Evolutionary conservation across 2,797 vertebrate species (phyloP).

Genomic region (Catamblyrhynchus diadema): DNA sequence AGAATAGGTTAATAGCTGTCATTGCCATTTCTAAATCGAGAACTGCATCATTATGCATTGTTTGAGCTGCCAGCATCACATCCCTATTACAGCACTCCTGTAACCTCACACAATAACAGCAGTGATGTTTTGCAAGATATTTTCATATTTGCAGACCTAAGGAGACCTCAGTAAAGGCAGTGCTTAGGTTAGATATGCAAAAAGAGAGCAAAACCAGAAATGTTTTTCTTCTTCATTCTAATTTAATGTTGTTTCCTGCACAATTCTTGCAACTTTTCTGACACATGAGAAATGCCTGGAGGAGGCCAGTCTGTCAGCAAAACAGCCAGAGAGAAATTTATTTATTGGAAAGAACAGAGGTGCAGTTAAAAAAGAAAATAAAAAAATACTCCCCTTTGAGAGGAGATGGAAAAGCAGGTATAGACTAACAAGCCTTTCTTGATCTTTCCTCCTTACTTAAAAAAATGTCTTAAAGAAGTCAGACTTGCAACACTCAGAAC

Average conservation of each 20-base stretch:
- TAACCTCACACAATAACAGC: slow-evolving; percentile 24
- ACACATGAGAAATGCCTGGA: not conserved
- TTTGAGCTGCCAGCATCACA: slow-evolving; percentile 10
- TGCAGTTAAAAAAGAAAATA: not conserved
- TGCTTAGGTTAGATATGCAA: not conserved
- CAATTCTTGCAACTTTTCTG: slow-evolving; percentile 1
- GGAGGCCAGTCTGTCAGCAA: not conserved
- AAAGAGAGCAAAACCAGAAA: not conserved
- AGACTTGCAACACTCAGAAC: not conserved
- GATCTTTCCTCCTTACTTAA: not conserved
- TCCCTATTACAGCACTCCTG: not conserved
- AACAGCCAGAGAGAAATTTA: not conserved
- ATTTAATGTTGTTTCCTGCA: slow-evolving; percentile 4
- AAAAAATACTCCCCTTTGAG: not conserved
- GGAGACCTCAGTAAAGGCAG: slow-evolving; percentile 31
- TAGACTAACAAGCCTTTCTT: not conserved
- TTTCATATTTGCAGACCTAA: slow-evolving; percentile 29
- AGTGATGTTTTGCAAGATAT: slow-evolving; percentile 9
- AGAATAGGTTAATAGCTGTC: slow-evolving; percentile 49
- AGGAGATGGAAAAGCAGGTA: not conserved
- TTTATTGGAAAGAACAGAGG: slow-evolving; percentile 7
- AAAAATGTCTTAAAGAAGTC: not conserved
- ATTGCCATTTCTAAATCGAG: not conserved
- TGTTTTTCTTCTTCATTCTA: not conserved
- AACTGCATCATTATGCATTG: slow-evolving; percentile 3